Conservation (phyloP, 2,113 vertebrate genomes). For the Corythaixoides concolor region DNA sequence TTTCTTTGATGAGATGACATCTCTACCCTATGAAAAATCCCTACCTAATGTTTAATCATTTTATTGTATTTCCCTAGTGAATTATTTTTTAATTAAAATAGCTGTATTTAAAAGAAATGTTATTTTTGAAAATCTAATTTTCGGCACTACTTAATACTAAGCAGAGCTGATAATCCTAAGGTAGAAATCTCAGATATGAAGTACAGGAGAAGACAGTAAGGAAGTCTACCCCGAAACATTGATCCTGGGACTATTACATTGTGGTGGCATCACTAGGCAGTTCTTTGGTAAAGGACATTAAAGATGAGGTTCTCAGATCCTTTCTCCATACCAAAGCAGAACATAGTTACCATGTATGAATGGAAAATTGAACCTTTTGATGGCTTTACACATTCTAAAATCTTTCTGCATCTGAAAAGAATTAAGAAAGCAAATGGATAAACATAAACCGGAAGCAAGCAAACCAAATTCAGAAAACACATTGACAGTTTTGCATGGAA, state of each 20-base stretch:
- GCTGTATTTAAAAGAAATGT: background rate
- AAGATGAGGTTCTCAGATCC: background rate
- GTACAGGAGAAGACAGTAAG: background rate
- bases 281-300: background rate
- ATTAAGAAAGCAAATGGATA: background rate
- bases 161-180: background rate
- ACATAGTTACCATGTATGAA: background rate
- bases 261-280: background rate
- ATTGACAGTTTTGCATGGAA: background rate
- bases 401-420: background rate
- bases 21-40: conserved; percentile 8
- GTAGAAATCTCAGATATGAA: background rate
- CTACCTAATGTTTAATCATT: background rate
- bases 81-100: conserved; percentile 18
- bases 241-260: background rate
- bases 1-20: background rate
- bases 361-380: background rate
- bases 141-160: background rate
- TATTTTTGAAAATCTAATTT: background rate
- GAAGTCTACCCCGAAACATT: background rate
- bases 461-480: background rate
- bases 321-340: background rate
- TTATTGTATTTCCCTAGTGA: background rate
- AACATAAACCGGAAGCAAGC: background rate
- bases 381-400: background rate